Conservation (phyloP, 2,113 vertebrate species). For the Uria aalge region DNA sequence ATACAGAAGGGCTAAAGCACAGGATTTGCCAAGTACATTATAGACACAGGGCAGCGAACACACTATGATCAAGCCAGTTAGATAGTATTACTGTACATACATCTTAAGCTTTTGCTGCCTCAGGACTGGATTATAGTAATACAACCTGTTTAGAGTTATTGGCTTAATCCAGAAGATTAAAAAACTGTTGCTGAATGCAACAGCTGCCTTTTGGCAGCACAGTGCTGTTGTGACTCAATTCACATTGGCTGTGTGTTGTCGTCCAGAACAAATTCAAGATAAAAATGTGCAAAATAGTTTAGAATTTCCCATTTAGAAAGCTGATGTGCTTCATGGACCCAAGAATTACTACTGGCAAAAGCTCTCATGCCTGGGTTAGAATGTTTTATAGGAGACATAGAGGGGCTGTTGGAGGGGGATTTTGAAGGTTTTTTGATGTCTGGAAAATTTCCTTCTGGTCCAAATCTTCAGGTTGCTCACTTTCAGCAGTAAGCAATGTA, state of each 20-base stretch:
- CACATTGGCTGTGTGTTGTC: background rate
- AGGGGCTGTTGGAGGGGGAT: background rate
- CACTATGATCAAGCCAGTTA: background rate
- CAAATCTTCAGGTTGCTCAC: background rate
- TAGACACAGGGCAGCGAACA: background rate
- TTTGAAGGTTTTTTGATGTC: background rate
- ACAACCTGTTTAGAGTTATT: background rate
- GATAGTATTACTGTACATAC: background rate
- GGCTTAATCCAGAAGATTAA: background rate
- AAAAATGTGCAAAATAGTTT: background rate
- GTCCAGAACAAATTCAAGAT: background rate
- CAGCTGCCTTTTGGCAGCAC: background rate
- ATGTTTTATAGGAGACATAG: background rate
- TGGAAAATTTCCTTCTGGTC: background rate
- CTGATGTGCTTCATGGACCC: background rate
- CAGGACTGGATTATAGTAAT: background rate
- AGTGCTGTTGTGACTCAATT: background rate
- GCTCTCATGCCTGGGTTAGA: background rate
- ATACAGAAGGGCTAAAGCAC: background rate
- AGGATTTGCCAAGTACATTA: background rate
- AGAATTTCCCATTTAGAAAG: background rate
- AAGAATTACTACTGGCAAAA: background rate
- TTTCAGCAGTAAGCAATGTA: background rate
- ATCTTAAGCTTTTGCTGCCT: background rate
- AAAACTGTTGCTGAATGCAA: background rate